Percentiles rank a stretch among this genome's conserved stretches.
phyloP scores from a whole-genome alignment of 2,888 invertebrate species.

The Rotaria magnacalcarata region DNA sequence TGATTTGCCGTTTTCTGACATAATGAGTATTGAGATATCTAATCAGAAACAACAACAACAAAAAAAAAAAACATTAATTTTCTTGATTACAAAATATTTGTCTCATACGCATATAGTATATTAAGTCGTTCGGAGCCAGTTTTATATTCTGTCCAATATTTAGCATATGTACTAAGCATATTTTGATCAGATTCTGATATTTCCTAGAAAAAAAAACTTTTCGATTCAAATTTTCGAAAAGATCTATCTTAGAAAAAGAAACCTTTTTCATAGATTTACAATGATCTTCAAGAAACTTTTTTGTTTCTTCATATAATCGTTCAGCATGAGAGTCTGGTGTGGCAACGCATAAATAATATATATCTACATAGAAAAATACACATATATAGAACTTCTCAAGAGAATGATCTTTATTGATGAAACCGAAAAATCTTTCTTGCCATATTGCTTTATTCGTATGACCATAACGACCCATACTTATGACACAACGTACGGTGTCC shows the following conservation, averaged over 20 bases:
- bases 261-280: conserved; percentile 71
- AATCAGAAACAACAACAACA: conserved; percentile 38
- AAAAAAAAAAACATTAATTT: not conserved
- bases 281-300: conserved; percentile 79
- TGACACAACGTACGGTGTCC: not conserved
- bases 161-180: conserved; percentile 74
- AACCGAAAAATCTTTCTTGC: conserved; percentile 11
- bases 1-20: conserved; percentile 61
- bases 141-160: conserved; percentile 83
- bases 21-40: conserved; percentile 87
- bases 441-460: not conserved
- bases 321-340: conserved; percentile 90
- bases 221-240: not conserved
- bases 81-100: not conserved
- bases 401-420: not conserved
- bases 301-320: conserved; percentile 81
- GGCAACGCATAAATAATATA: conserved; percentile 90
- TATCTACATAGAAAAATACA: conserved; percentile 65
- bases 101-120: conserved; percentile 72
- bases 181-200: conserved; percentile 62
- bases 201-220: not conserved
- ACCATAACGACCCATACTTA: not conserved
- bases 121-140: conserved; percentile 83
- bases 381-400: no score
- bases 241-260: not conserved